Conservation (phyloP, 2,888 invertebrate species). For the Sphaerophoria taeniata region DNA sequence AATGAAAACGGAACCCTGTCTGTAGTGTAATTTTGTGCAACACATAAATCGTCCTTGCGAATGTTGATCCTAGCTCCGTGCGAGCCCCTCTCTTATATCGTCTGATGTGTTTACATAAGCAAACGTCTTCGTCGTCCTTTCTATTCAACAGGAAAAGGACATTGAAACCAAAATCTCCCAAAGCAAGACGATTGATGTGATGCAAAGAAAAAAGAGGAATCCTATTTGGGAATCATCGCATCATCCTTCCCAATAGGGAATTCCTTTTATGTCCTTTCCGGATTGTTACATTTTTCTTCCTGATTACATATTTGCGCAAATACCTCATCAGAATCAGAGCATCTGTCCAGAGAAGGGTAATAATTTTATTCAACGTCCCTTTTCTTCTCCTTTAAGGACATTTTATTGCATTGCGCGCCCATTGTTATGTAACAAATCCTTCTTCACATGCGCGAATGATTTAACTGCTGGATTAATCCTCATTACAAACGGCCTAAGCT, state of each 20-base stretch:
- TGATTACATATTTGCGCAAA: not conserved
- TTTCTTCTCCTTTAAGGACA: conserved; percentile 36
- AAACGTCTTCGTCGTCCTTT: conserved; percentile 56
- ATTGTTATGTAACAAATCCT: conserved; percentile 67
- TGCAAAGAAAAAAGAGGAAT: conserved; percentile 43
- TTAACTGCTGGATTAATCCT: conserved; percentile 63
- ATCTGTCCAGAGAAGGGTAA: conserved; percentile 50
- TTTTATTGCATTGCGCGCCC: conserved; percentile 48
- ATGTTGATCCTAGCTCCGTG: conserved; percentile 68
- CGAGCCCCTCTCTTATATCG: conserved; percentile 64
- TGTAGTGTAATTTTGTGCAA: conserved; percentile 41
- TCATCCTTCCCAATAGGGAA: conserved; percentile 30
- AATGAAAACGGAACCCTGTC: conserved; percentile 47
- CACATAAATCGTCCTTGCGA: conserved; percentile 46
- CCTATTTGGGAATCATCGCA: conserved; percentile 38
- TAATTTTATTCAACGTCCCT: conserved; percentile 65
- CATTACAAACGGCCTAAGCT: conserved; percentile 65
- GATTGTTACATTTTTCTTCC: conserved; percentile 57
- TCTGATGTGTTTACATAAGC: conserved; percentile 68
- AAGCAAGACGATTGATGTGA: conserved; percentile 43
- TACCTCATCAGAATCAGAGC: conserved; percentile 62
- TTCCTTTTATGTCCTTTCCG: conserved; percentile 58
- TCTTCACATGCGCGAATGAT: conserved; percentile 58
- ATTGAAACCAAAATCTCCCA: conserved; percentile 42
- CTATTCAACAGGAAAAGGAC: conserved; percentile 64